Percentiles rank a stretch among this genome's conserved stretches.
phyloP scores from a whole-genome alignment of 1,140 invertebrate species.

The Procambarus virginalis region DNA sequence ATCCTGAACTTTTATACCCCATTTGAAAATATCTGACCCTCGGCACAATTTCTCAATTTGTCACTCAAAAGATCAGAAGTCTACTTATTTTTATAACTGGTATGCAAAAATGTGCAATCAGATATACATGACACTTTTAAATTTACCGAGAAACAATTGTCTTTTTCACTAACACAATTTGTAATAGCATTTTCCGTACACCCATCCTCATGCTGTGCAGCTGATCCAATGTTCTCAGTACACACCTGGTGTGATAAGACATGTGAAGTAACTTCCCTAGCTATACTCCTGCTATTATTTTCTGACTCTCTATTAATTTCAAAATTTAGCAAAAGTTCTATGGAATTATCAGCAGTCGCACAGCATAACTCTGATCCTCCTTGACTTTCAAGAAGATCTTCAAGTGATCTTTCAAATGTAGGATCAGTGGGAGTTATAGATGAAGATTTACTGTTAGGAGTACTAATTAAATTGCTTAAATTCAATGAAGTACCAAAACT shows the following conservation, averaged over 20 bases:
- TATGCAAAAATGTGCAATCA: background rate
- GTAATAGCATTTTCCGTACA: background rate
- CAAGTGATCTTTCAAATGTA: slow-evolving; percentile 6
- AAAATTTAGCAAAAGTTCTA: background rate
- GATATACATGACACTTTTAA: background rate
- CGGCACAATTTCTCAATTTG: background rate
- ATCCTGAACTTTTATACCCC: background rate
- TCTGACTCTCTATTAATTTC: background rate
- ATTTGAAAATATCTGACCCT: background rate
- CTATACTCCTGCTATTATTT: background rate
- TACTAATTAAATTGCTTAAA: background rate
- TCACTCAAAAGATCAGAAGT: background rate
- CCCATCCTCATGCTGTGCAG: background rate
- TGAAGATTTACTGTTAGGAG: slow-evolving; percentile 23
- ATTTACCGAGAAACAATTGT: background rate
- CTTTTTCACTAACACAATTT: background rate
- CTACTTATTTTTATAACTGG: background rate
- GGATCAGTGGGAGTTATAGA: slow-evolving; percentile 41
- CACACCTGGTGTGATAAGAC: background rate
- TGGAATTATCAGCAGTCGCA: background rate
- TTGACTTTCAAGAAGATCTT: slow-evolving; percentile 22
- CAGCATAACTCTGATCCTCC: background rate
- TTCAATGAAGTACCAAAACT: slow-evolving; percentile 22
- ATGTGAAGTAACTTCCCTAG: background rate
- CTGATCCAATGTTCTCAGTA: background rate